Evolutionary conservation across 2,113 vertebrate genomes (phyloP), one percentile per base, ranked within the genome.

Genomic region (Salvelinus fontinalis): DNA sequence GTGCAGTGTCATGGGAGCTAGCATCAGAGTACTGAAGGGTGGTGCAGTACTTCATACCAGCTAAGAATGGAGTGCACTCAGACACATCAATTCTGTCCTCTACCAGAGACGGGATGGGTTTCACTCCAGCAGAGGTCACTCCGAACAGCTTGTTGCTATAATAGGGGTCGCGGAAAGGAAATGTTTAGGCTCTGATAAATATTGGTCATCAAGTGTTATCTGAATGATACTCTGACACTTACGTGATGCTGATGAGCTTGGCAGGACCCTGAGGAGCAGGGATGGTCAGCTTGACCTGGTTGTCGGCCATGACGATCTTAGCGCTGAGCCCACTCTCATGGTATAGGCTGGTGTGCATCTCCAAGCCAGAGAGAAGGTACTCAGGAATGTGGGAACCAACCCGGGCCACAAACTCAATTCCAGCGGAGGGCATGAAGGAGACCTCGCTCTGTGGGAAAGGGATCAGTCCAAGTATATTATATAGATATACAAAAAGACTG

Each of bases 311-410:
- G 64, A 89, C 85, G 73, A 96, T 5, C 8, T 90, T 92, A 11
- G 93, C 93, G 44, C 73, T 89, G 60, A 94, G 81, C 72, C 94
- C 93, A 83, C 93, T 95, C 76, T 98, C 97, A 5, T 96, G 95
- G 90, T 95, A 98, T 68, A 98, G 76, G 80, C 94, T 97, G 71
- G 94, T 94, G 85, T 95, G 94, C 90, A 96, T 93, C 76, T 97
- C 95, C 59, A 99, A 86, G 0, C 95, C 94, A 64, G 90, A 95
- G 80, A 83, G 89, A 49, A 94, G 83, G 79, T 95, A 97, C 79
- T 95, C 93, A 1, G 97, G 97, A 24, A 97, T 81, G 84, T 92
- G 74, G 76, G 94, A 86, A 75, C 95, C 96, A 76, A 97, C 14
- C 12, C 94, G 88, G 65, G 95, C 96, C 76, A 95, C 92, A 91